Base-by-base conservation (phyloP, 1,140 invertebrate species). In the Reticulitermes speratus region DNA sequence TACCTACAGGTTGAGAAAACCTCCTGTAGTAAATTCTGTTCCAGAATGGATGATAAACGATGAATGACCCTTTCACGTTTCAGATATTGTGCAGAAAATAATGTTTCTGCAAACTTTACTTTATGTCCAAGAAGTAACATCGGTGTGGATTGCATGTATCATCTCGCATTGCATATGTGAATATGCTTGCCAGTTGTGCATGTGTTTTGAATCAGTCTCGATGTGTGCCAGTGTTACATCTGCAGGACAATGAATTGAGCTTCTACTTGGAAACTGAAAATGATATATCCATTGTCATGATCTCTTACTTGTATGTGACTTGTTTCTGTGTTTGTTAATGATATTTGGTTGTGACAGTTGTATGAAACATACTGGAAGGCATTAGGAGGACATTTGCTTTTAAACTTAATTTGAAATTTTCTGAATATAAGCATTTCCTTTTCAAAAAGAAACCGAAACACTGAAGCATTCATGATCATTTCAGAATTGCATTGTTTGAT, bases 171-270 rank as follows among this genome's bases (percentile, higher is more conserved):
- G 65, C 16, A n/a, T 25, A n/a, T 8, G 16, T 75, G 65, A 75
- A 75, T 75, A 6, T 75, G n/a, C 9, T 75, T 75, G 65, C 59
- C 30, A 30, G n/a, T 75, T 30, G 25, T 75, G 65, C n/a, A 30
- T 75, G 7, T 75, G 25, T 75, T 75, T 30, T 75, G n/a, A 75
- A 75, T 75, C n/a, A 30, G n/a, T 75, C 65, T 75, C n/a, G n/a
- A 30, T 75, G 65, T 75, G 65, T 75, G 65, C 65, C 65, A 75
- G 65, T 75, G n/a, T 75, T 25, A 75, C 25, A n/a, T 75, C n/a
- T 75, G 65, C 65, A 75, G 65, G 65, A 75, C n/a, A 75, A 30
- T 30, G 30, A 75, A 30, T 30, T 75, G 7, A 75, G 8, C n/a
- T 75, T 75, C 6, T 75, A 30, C n/a, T 30, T n/a, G 25, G n/a